Percentiles rank a stretch among this genome's conserved stretches.
phyloP scores from a whole-genome alignment of 2,888 invertebrate genomes.

The Vannuccia rotundouncinata region DNA sequence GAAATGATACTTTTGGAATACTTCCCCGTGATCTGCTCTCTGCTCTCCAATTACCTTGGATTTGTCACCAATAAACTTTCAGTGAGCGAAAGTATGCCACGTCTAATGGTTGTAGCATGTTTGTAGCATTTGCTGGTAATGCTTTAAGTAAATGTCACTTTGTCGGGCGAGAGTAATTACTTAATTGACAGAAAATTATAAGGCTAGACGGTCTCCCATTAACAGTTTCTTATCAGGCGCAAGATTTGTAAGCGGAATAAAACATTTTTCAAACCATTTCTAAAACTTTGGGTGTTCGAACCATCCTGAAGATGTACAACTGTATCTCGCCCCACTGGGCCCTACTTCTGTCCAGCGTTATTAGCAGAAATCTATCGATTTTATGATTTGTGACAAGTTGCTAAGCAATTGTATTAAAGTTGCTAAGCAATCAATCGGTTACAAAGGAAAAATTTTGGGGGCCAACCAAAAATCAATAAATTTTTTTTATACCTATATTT shows the following conservation, averaged over 20 bases:
- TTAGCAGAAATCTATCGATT: neutral
- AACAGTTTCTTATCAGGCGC: constrained; percentile 7
- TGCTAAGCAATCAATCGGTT: too few species aligned
- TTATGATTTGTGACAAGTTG: neutral
- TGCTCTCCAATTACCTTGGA: constrained; percentile 18
- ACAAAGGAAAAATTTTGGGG: too few species aligned
- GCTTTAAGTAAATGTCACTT: constrained; percentile 8
- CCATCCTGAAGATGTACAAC: constrained; percentile 6
- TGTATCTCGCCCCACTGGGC: neutral
- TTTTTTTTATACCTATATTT: too few species aligned
- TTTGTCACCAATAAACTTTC: constrained; percentile 17
- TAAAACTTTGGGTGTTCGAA: neutral
- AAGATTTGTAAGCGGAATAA: constrained; percentile 6
- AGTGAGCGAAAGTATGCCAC: constrained; percentile 15
- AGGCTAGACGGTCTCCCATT: constrained; percentile 6
- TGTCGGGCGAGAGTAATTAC: neutral
- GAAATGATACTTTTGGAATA: constrained; percentile 12
- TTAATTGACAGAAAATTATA: neutral
- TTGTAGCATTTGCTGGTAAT: constrained; percentile 13
- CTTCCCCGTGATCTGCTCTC: neutral
- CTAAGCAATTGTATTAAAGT: too few species aligned
- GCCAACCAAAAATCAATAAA: too few species aligned
- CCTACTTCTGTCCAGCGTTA: constrained; percentile 16
- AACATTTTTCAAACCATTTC: constrained; percentile 4
- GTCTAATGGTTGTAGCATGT: constrained; percentile 1